phyloP scores from a whole-genome alignment of 2,888 invertebrate species.

The Hirudinaria manillensis region DNA sequence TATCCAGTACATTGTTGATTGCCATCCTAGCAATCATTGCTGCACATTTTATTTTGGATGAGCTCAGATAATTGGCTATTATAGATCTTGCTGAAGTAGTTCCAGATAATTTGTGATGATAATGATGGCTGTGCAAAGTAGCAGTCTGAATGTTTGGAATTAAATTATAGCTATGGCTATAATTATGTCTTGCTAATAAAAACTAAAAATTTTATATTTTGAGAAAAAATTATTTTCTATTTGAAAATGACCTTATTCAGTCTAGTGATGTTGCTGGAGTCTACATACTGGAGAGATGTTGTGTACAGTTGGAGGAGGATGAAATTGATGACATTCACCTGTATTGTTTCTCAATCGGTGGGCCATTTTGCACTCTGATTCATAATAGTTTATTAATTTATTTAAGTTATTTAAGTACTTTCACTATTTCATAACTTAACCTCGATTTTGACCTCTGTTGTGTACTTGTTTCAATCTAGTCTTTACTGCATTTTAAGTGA shows the following conservation, averaged over 20 bases:
- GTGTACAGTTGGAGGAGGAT: conserved; percentile 64
- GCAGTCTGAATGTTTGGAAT: not conserved
- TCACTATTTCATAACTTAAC: not conserved
- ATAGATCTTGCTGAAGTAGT: too few species aligned
- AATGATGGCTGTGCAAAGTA: too few species aligned
- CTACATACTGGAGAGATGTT: conserved; percentile 79
- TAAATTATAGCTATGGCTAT: not conserved
- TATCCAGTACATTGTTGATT: too few species aligned
- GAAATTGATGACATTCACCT: conserved; percentile 58
- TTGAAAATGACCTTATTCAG: conserved; percentile 35
- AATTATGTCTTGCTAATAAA: not conserved
- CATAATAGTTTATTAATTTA: not conserved
- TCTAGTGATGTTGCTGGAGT: conserved; percentile 82
- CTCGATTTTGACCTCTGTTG: not conserved
- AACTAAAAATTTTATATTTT: conserved; percentile 22
- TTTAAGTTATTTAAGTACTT: not conserved
- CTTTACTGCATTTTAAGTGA: too few species aligned
- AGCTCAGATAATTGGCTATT: too few species aligned
- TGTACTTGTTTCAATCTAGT: too few species aligned
- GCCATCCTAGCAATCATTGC: too few species aligned
- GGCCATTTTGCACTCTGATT: conserved; percentile 43
- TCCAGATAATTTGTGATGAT: too few species aligned
- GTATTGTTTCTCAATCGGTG: conserved; percentile 76
- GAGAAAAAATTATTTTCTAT: not conserved
- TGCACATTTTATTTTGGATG: too few species aligned